A percentile compares a stretch with the other conserved stretches of the same genome.
Evolutionary conservation across 2,888 invertebrate genomes (phyloP).

Genomic region (Stenodera caucasica): DNA sequence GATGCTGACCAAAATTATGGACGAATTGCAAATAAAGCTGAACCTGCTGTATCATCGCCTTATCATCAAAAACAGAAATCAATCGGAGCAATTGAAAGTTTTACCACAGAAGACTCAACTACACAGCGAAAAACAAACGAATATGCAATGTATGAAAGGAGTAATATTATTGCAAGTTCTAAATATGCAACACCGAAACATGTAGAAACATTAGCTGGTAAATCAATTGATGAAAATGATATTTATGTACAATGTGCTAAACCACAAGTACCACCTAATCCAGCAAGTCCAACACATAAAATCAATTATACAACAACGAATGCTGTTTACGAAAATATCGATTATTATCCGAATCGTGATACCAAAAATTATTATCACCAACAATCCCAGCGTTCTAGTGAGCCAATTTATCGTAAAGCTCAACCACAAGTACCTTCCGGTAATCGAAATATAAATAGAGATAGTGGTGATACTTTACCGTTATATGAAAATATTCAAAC

Average conservation of each 20-base stretch:
- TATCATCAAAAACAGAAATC: conserved; percentile 59
- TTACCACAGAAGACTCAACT: conserved; percentile 58
- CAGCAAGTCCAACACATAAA: conserved; percentile 60
- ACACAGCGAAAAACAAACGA: conserved; percentile 48
- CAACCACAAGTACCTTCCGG: conserved; percentile 79
- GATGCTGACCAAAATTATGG: conserved; percentile 51
- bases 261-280: conserved; percentile 47
- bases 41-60: conserved; percentile 34
- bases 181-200: conserved; percentile 78
- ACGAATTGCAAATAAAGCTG: conserved; percentile 49
- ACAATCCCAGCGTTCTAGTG: conserved; percentile 51
- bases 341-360: conserved; percentile 65
- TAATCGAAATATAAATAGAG: conserved; percentile 51
- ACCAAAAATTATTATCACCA: conserved; percentile 66
- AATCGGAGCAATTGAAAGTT: conserved; percentile 68
- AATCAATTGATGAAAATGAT: conserved; percentile 52
- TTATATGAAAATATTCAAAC: conserved; percentile 57
- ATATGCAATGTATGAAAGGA: conserved; percentile 68
- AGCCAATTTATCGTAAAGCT: conserved; percentile 69
- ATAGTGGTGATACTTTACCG: conserved; percentile 58
- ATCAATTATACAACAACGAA: conserved; percentile 54
- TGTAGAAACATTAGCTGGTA: conserved; percentile 63
- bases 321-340: conserved; percentile 77
- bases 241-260: conserved; percentile 56
- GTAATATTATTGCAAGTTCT: conserved; percentile 74